Evolutionary conservation across 2,797 vertebrate genomes (phyloP).

Genomic region (Picus viridis): DNA sequence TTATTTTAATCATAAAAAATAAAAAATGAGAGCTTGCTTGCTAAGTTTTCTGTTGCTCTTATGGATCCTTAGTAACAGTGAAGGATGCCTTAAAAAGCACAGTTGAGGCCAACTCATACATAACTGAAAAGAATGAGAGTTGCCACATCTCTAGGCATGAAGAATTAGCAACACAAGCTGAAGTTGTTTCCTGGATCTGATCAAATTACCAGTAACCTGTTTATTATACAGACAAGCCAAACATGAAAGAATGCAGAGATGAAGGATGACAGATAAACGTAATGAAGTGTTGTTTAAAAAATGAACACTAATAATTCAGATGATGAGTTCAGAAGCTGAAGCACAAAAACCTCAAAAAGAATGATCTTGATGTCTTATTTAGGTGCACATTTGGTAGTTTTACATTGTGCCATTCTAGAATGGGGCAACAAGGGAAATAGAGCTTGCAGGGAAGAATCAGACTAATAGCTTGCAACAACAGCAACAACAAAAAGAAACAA

Average conservation of each 20-base stretch:
- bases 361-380: constrained; percentile 51
- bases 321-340: not conserved
- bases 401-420: constrained; percentile 2
- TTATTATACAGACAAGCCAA: constrained; percentile 56
- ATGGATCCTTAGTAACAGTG: constrained; percentile 9
- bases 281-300: constrained; percentile 20
- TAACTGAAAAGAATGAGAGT: constrained; percentile 48
- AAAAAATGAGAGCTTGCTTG: constrained; percentile 39
- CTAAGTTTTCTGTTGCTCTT: constrained; percentile 28
- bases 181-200: constrained; percentile 39
- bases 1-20: constrained; percentile 51
- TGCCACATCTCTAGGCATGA: constrained; percentile 24
- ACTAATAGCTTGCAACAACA: not conserved
- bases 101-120: constrained; percentile 32
- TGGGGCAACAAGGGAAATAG: not conserved
- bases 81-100: constrained; percentile 18
- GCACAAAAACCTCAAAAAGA: constrained; percentile 4
- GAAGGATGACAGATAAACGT: constrained; percentile 28
- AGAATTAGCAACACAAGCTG: constrained; percentile 29
- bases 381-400: not conserved
- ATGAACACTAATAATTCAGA: constrained; percentile 23
- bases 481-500: not conserved
- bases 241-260: constrained; percentile 37
- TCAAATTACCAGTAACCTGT: constrained; percentile 59
- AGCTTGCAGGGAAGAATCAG: not conserved